Conservation (phyloP, 2,888 invertebrate genomes). For the Coleophora deauratella region DNA sequence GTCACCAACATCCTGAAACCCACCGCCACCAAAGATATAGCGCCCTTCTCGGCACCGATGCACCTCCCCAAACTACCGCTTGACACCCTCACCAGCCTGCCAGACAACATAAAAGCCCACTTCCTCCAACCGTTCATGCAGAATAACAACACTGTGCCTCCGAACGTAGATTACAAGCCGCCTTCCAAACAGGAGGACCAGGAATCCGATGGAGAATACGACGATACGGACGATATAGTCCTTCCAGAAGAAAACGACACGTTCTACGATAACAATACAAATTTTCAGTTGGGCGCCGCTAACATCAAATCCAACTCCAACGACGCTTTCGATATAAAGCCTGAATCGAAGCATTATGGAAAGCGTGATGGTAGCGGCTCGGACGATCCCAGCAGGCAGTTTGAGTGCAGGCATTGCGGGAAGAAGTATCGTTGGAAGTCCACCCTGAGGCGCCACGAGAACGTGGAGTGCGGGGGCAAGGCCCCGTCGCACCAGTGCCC, state of each 20-base stretch:
- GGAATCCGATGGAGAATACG: slow-evolving; percentile 66
- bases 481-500: slow-evolving; percentile 88
- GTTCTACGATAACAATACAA: slow-evolving; percentile 28
- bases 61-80: slow-evolving; percentile 24
- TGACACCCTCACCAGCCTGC: slow-evolving; percentile 24
- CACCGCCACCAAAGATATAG: slow-evolving; percentile 20
- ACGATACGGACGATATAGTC: slow-evolving; percentile 70
- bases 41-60: slow-evolving; percentile 18
- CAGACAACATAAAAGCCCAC: slow-evolving; percentile 45
- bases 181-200: slow-evolving; percentile 53
- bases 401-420: slow-evolving; percentile 88
- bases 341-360: slow-evolving; percentile 46
- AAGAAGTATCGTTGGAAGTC: slow-evolving; percentile 91
- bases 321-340: slow-evolving; percentile 28
- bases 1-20: slow-evolving; percentile 32
- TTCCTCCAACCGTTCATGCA: slow-evolving; percentile 54
- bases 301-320: slow-evolving; percentile 14
- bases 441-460: slow-evolving; percentile 86
- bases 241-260: slow-evolving; percentile 58
- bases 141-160: slow-evolving; percentile 44
- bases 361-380: slow-evolving; percentile 43
- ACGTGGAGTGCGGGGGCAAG: slow-evolving; percentile 89
- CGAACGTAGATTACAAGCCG: slow-evolving; percentile 33
- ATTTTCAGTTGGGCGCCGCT: slow-evolving; percentile 10
- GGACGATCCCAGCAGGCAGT: slow-evolving; percentile 76